A percentile compares a stretch with the other conserved stretches of the same genome.
Evolutionary conservation across 2,797 vertebrate genomes (phyloP).

Genomic region (Lycodopsis pacificus): DNA sequence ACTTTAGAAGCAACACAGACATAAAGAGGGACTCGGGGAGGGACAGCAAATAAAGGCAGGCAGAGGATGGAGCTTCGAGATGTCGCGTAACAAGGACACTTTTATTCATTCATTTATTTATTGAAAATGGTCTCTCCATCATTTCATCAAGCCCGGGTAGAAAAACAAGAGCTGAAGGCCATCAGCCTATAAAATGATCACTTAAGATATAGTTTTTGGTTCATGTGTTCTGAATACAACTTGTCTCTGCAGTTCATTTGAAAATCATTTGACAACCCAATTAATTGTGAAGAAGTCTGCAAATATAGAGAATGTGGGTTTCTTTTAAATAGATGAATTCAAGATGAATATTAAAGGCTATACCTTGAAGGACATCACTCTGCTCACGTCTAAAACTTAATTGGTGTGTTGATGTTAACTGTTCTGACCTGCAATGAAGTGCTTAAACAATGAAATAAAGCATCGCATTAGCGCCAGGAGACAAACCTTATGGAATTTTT

Average conservation of each 20-base stretch:
- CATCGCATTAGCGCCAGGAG: neutral
- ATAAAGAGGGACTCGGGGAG: constrained; percentile 75
- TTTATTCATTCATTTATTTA: constrained; percentile 9
- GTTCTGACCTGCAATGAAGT: constrained; percentile 31
- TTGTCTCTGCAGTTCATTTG: constrained; percentile 45
- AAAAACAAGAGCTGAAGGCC: constrained; percentile 26
- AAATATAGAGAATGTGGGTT: constrained; percentile 32
- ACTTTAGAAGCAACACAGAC: constrained; percentile 88
- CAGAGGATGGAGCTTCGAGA: constrained; percentile 7
- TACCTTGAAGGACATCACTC: constrained; percentile 18
- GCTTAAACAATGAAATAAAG: constrained; percentile 24
- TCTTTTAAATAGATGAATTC: constrained; percentile 48
- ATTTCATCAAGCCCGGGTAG: neutral
- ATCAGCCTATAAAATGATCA: constrained; percentile 4
- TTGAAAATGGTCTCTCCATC: neutral
- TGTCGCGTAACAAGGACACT: constrained; percentile 27
- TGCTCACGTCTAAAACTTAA: neutral
- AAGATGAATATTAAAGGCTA: constrained; percentile 49
- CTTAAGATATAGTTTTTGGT: constrained; percentile 10
- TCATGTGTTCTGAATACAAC: constrained; percentile 22
- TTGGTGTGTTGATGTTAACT: constrained; percentile 33
- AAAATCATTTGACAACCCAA: constrained; percentile 56
- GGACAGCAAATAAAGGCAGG: constrained; percentile 28
- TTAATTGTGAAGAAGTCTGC: constrained; percentile 44
- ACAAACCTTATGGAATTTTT: constrained; percentile 4